Conservation (phyloP, 2,113 vertebrate genomes). For the Smithornis capensis region DNA sequence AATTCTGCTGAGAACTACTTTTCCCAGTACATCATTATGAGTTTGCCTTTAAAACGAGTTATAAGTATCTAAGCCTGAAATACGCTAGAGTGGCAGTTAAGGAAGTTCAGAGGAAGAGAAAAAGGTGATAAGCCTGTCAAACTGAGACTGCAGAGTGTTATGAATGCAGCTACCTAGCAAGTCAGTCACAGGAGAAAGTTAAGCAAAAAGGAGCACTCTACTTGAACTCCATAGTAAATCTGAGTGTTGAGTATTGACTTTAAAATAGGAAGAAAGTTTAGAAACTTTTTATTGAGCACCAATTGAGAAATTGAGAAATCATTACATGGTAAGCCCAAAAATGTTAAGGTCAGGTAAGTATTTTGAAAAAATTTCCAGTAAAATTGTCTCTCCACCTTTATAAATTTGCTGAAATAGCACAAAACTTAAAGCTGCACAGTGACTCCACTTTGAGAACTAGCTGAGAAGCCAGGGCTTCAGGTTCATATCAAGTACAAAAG, state of each 20-base stretch:
- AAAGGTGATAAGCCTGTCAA: constrained; percentile 28
- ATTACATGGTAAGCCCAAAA: background rate
- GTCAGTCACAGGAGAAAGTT: constrained; percentile 1
- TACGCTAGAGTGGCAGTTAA: background rate
- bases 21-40: background rate
- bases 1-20: constrained; percentile 3
- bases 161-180: background rate
- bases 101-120: constrained; percentile 26
- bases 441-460: background rate
- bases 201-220: background rate
- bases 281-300: constrained; percentile 17
- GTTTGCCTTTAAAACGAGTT: constrained; percentile 43
- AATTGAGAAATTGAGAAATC: background rate
- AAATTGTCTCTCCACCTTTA: background rate
- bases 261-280: background rate
- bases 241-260: background rate
- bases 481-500: background rate
- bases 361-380: background rate
- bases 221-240: constrained; percentile 29
- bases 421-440: background rate
- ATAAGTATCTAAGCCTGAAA: constrained; percentile 42
- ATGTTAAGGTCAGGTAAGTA: background rate
- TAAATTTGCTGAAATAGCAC: background rate
- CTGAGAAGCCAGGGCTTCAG: background rate
- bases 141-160: background rate